Conservation (phyloP, 2,113 vertebrate genomes). For the Strix aluco region DNA sequence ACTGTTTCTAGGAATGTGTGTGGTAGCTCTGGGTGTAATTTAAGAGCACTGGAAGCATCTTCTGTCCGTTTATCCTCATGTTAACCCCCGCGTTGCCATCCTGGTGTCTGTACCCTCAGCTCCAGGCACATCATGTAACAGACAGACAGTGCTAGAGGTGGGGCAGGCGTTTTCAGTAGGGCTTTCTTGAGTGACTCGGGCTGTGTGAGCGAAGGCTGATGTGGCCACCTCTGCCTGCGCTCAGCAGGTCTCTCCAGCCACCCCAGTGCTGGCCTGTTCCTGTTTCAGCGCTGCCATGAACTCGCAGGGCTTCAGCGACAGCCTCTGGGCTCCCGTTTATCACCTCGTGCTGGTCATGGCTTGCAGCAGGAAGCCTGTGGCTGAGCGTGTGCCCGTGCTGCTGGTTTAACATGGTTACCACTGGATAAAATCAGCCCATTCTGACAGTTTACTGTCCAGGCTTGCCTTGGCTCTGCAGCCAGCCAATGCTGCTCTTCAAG, state of each 20-base stretch:
- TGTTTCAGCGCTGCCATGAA: accelerated
- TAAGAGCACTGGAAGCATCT: not conserved
- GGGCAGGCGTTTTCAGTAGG: no score
- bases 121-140: accelerated
- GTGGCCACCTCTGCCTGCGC: accelerated
- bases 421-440: no score
- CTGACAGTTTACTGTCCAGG: no score
- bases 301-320: no score
- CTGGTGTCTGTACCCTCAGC: not conserved
- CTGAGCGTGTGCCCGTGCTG: no score
- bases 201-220: accelerated
- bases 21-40: not conserved
- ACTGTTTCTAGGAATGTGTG: not conserved
- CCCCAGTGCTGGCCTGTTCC: not conserved
- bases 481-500: not conserved
- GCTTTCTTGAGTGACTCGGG: not conserved
- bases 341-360: no score
- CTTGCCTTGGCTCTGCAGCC: not conserved
- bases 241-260: not conserved
- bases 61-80: not conserved
- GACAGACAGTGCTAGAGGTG: not conserved
- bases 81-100: not conserved
- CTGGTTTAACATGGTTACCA: no score
- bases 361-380: no score
- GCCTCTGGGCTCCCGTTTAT: no score